Base-by-base conservation (phyloP, 2,888 invertebrate genomes). In the Caenorhabditis sp. region DNA sequence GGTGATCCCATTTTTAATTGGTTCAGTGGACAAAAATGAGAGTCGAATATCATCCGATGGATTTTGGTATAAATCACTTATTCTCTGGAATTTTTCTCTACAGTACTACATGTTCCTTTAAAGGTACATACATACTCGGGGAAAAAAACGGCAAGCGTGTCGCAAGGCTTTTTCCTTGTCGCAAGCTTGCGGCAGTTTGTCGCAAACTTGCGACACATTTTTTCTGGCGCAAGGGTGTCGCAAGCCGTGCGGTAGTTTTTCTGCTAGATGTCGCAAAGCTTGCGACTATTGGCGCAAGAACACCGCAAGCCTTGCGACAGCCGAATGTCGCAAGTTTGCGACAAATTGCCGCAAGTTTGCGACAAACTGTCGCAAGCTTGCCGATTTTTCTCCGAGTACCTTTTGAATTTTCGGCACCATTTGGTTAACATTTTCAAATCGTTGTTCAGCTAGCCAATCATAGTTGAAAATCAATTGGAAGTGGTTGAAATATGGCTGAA, bases 21-120 rank as follows among this genome's bases (percentile, higher is more conserved):
- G 73, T 23, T 83, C 83, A 0, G 80, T 80, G 1, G 78, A 82
- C 1, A 83, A 67, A 25, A 77, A 79, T n/a, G 81, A 78, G 0
- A 79, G 66, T 0, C 77, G 65, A 1, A 78, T 63, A 25, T 71
- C 61, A 54, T 12, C 53, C 17, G 43, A 17, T 43, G 43, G 49
- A 23, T 66, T 31, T 27, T 68, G 66, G 36, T 76, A 80, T 12
- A 66, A 61, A 12, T 67, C 59, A 5, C 68, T 67, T 25, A 77
- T 77, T 25, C 67, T 58, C 77, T 77, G 75, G 53, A 77, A 54
- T 49, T 43, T 31, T 56, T 43, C n/a, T n/a, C n/a, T n/a, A n/a
- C n/a, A n/a, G n/a, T n/a, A n/a, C n/a, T n/a, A n/a, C n/a, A n/a
- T 31, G 31, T 31, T 31, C 10, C 10, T 31, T 31, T 12, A 53